Base-by-base conservation (phyloP, 2,888 invertebrate genomes). In the Salpingus planirostris region DNA sequence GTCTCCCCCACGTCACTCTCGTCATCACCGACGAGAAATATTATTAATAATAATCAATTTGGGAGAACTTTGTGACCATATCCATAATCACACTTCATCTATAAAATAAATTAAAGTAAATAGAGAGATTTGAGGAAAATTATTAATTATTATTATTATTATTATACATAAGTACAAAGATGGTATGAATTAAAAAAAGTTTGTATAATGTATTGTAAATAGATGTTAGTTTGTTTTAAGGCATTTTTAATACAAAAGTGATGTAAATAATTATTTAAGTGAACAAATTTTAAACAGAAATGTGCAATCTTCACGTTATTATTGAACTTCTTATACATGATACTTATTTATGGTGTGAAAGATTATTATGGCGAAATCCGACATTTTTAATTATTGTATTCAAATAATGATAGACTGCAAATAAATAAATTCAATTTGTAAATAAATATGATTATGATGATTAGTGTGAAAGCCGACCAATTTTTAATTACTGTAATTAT, bases 181-280 rank as follows among this genome's bases (percentile, higher is more conserved):
- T 43, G n/a, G n/a, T n/a, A n/a, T n/a, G n/a, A n/a, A n/a, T n/a
- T n/a, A n/a, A 28, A 47, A 49, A 49, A 38, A 51, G 52, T 54
- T 58, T 61, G 57, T 61, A 60, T 57, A n/a, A n/a, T 57, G 56
- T 60, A 57, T 46, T 62, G 62, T 62, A 62, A 47, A 62, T 62
- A 62, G 53, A 56, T 57, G 57, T 58, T 57, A 58, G 56, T 46
- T 55, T 54, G 54, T 57, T 55, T 56, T 52, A 57, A 55, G 52
- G 48, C 44, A 54, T 59, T 59, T 58, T 56, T 56, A 57, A 52
- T 54, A 55, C 52, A 54, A n/a, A n/a, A 52, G 46, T 51, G 52
- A 51, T 57, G 57, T 59, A 55, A 46, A 59, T 55, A 59, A 46
- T n/a, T n/a, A n/a, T n/a, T n/a, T n/a, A n/a, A n/a, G n/a, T n/a